These are phyloP conservation scores for Calliphora vicina DNA, from an alignment of 1,140 invertebrate genomes.

Conservation along the genomic window DNA sequence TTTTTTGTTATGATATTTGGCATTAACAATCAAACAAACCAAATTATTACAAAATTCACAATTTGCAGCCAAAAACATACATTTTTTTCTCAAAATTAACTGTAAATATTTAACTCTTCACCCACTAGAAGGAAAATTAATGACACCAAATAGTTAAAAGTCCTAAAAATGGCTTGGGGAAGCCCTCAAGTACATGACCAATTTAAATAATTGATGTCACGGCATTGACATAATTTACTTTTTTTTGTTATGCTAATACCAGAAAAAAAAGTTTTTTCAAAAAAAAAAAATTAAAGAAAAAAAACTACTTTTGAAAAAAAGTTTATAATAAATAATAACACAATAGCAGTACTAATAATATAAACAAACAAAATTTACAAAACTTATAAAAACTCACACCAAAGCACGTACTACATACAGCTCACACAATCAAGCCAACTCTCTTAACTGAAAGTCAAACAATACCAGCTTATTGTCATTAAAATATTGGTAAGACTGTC, in stretches of 20 bases:
- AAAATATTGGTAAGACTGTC: background rate
- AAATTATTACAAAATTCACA: no score
- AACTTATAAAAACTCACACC: background rate
- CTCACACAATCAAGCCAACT: background rate
- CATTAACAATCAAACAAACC: no score
- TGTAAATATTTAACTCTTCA: no score
- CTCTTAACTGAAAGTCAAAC: no score
- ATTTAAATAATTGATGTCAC: constrained; percentile 22
- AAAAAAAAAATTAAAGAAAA: background rate
- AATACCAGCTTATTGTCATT: constrained; percentile 3
- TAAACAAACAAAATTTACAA: background rate
- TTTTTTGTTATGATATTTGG: no score
- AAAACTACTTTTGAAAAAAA: background rate
- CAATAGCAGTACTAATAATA: background rate
- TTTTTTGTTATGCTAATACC: constrained; percentile 18
- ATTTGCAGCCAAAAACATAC: no score
- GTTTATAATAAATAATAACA: constrained; percentile 23
- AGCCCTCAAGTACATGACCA: constrained; percentile 28
- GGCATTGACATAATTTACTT: constrained; percentile 26
- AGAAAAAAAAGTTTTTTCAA: background rate
- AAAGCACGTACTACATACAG: background rate
- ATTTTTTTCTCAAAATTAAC: no score
- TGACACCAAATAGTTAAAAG: no score
- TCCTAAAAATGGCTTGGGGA: constrained; percentile 10
- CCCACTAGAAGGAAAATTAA: background rate